Percentiles rank a stretch among this genome's conserved stretches.
Evolutionary conservation across 2,888 invertebrate genomes (phyloP).

Genomic region (Clepsis dumicolana): DNA sequence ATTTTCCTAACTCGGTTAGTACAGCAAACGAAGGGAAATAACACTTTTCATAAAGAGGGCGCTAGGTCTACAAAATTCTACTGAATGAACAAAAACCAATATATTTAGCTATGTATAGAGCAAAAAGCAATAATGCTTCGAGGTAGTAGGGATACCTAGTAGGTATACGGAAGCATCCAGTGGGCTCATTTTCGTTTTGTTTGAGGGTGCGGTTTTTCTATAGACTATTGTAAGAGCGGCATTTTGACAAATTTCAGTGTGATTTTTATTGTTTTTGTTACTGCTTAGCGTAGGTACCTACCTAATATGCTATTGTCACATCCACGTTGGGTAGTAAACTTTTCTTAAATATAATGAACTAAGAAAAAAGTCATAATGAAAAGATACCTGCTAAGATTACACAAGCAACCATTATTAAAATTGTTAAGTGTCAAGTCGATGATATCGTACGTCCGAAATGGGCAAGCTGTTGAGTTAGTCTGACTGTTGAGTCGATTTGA

Average conservation of each 20-base stretch:
- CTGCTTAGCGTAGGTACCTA: too few relatives aligned
- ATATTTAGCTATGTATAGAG: slow-evolving; percentile 1
- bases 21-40: background rate
- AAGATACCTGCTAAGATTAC: too few relatives aligned
- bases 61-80: background rate
- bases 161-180: background rate
- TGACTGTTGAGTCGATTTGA: too few relatives aligned
- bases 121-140: slow-evolving; percentile 19
- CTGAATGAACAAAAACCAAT: slow-evolving; percentile 27
- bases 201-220: slow-evolving; percentile 9
- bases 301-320: too few relatives aligned
- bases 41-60: slow-evolving; percentile 20
- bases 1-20: background rate
- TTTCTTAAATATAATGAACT: too few relatives aligned
- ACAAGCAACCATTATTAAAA: too few relatives aligned
- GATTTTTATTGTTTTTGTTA: background rate
- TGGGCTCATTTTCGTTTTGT: slow-evolving; percentile 1
- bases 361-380: too few relatives aligned
- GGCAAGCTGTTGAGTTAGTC: too few relatives aligned
- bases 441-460: too few relatives aligned
- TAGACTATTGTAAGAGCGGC: background rate
- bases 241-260: background rate
- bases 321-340: too few relatives aligned
- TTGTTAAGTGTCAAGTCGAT: too few relatives aligned
- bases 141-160: slow-evolving; percentile 17